Evolutionary conservation across 2,113 vertebrate genomes (phyloP), one percentile per base, ranked within the genome.

Genomic region (Rhizomys pruinosus): DNA sequence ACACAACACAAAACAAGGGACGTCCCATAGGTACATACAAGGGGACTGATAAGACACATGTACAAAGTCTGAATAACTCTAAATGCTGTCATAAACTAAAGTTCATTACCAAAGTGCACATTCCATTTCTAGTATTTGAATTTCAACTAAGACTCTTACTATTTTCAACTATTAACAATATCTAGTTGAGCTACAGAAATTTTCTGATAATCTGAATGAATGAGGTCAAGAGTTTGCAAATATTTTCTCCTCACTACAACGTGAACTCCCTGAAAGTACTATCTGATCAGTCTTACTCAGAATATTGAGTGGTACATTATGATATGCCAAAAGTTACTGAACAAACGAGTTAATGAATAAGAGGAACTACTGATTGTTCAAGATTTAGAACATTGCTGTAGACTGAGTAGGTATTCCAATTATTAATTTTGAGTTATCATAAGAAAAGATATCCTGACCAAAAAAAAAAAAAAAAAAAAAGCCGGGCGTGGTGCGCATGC

Each of bases 401-500:
- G n/a, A 59, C 44, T 90, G 42, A 17, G 4, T 37, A 44, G n/a
- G 52, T 79, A 69, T 34, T 52, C 79, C n/a, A n/a, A n/a, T n/a
- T n/a, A n/a, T n/a, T n/a, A n/a, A 25, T 88, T 91, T 25, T 63
- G 87, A n/a, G 29, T 88, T 91, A 25, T 63, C 87, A 93, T 69
- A 52, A 77, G 55, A 93, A 81, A 95, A 96, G 17, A 64, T 66
- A 92, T n/a, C 86, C 39, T 85, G 22, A 78, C 57, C 68, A 80
- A 74, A 57, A 39, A 3, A 1, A 72, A 73, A 78, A 32, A 71
- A 91, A 87, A 68, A n/a, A n/a, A n/a, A n/a, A n/a, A n/a, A n/a
- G n/a, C n/a, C n/a, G n/a, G n/a, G n/a, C n/a, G n/a, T n/a, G n/a
- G n/a, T n/a, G n/a, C n/a, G n/a, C n/a, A n/a, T n/a, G n/a, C n/a